Percentiles rank a stretch among this genome's conserved stretches.
These are phyloP conservation scores for Murina feae DNA, from an alignment of 2,113 vertebrate genomes.

Conservation along the genomic window DNA sequence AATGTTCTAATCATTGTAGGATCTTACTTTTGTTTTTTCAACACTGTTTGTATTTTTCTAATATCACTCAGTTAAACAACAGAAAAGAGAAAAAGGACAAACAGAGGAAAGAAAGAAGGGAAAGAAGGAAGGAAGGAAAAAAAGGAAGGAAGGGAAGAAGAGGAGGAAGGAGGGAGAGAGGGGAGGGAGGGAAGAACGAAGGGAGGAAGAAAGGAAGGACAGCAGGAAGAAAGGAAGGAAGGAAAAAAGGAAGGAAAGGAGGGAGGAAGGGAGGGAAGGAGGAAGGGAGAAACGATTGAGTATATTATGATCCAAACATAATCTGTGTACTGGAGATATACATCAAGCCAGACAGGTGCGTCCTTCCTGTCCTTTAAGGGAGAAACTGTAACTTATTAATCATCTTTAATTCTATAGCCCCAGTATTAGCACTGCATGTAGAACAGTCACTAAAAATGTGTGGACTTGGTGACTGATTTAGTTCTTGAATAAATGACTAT, in stretches of 20 bases:
- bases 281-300: neutral
- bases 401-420: neutral
- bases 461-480: neutral
- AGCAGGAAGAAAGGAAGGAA: accelerated
- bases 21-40: neutral
- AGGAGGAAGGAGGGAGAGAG: too few relatives aligned
- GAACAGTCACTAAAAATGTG: neutral
- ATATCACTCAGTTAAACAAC: neutral
- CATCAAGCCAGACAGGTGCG: neutral
- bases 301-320: neutral
- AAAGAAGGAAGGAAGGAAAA: neutral
- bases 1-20: neutral
- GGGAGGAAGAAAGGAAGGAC: accelerated
- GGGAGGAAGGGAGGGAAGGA: neutral
- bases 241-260: neutral
- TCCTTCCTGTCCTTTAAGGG: neutral
- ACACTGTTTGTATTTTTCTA: neutral
- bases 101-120: neutral
- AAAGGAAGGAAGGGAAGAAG: neutral
- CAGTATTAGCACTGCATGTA: neutral
- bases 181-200: accelerated
- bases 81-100: neutral
- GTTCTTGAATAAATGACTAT: neutral
- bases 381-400: neutral
- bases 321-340: neutral